Base-by-base conservation (phyloP, 2,113 vertebrate species). In the Ariopsis seemanni region DNA sequence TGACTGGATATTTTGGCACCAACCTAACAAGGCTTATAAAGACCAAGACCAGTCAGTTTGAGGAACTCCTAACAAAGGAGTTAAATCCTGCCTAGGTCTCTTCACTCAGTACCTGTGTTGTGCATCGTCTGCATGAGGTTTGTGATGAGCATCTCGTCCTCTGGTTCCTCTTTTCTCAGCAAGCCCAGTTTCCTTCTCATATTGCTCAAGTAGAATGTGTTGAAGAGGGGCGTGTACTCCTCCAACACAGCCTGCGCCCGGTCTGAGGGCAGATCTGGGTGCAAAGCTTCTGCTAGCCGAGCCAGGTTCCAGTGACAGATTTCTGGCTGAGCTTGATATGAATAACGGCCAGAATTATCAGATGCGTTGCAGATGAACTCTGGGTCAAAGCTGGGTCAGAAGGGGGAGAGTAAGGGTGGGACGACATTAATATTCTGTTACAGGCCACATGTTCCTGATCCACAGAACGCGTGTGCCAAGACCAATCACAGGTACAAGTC, bases 141-240 rank as follows among this genome's bases (percentile, higher is more conserved):
- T 3, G 95, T 96, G 87, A 97, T 95, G 86, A 99, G 94, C 0
- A 93, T 91, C 27, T 91, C 91, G 2, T 99, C 98, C 14, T 96
- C 97, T 1, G 97, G 96, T 50, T 95, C 95, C 79, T 96, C 93
- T 18, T 93, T 92, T 0, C 85, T 94, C 90, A 97, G 91, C 0
- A 99, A 94, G 82, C 98, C 98, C 91, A 99, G 93, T 92, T 99
- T 99, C 90, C 93, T 94, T 90, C 97, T 97, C 98, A 99, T 99
- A 92, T 95, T 97, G 57, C 94, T 92, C 84, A 98, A 91, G 93
- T 97, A 98, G 89, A 95, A 95, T 18, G 87, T 91, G 72, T 98
- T 97, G 74, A 96, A 99, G 85, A 97, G 95, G 87, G 93, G 90
- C 90, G 96, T 89, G 84, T 96, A 98, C 77, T 97, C 97, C 0